Conservation (phyloP, 1,140 invertebrate species). For the Drosophila trapezifrons region DNA sequence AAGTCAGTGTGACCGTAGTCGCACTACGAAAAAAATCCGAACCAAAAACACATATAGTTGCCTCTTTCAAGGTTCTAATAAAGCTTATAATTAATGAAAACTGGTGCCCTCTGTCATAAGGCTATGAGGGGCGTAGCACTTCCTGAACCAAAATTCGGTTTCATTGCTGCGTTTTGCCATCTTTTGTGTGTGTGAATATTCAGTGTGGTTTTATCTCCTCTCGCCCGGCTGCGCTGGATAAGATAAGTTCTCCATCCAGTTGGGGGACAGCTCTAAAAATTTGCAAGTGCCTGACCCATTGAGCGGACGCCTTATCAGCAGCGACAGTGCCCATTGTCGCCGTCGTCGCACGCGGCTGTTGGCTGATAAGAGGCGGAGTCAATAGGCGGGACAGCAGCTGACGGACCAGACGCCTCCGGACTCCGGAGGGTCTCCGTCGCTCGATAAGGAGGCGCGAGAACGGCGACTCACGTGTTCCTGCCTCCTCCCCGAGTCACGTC, state of each 20-base stretch:
- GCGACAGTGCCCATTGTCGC: constrained; percentile 11
- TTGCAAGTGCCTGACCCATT: constrained; percentile 64
- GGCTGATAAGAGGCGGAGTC: constrained; percentile 51
- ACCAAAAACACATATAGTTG: no score
- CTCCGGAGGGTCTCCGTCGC: constrained; percentile 32
- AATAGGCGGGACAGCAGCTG: constrained; percentile 31
- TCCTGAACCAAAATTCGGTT: constrained; percentile 32
- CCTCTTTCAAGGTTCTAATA: no score
- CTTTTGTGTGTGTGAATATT: constrained; percentile 25
- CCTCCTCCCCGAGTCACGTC: constrained; percentile 10
- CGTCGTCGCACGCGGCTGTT: constrained; percentile 56
- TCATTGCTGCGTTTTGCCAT: constrained; percentile 17
- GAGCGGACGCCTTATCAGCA: constrained; percentile 58
- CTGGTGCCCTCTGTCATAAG: no score
- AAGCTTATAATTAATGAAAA: no score
- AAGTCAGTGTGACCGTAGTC: no score
- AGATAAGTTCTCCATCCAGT: constrained; percentile 34
- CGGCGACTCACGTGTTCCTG: constrained; percentile 65
- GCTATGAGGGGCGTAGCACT: constrained; percentile 40
- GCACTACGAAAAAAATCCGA: no score
- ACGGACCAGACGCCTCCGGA: constrained; percentile 50
- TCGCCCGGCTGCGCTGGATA: constrained; percentile 20
- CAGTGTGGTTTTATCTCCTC: constrained; percentile 34
- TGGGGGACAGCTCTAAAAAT: constrained; percentile 35
- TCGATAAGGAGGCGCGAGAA: constrained; percentile 37